phyloP scores from a whole-genome alignment of 2,888 invertebrate genomes.

The Kuschelorhynchus macadamiae region DNA sequence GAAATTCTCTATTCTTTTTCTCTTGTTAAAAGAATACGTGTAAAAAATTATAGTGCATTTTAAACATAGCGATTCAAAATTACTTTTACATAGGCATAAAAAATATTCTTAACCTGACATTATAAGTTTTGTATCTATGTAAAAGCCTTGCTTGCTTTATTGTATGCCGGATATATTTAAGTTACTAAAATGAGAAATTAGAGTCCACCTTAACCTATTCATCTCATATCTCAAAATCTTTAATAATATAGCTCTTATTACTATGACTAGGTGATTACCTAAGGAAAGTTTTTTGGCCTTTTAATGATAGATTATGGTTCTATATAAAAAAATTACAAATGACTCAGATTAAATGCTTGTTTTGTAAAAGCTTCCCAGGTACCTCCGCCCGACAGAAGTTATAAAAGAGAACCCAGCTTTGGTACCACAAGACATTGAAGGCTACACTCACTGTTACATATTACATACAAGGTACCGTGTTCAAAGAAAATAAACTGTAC shows the following conservation, averaged over 20 bases:
- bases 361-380: conserved; percentile 34
- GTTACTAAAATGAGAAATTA: no score
- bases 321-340: conserved; percentile 34
- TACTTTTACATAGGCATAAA: no score
- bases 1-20: no score
- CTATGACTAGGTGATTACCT: neutral
- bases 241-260: neutral
- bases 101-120: no score
- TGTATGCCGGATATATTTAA: no score
- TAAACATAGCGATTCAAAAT: no score
- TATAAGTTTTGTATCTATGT: no score
- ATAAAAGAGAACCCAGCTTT: conserved; percentile 53
- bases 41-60: no score
- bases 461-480: conserved; percentile 29
- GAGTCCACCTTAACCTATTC: conserved; percentile 19
- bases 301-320: conserved; percentile 32
- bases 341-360: conserved; percentile 36
- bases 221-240: conserved; percentile 9
- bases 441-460: conserved; percentile 54
- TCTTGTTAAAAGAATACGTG: no score
- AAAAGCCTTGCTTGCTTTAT: no score
- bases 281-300: conserved; percentile 33
- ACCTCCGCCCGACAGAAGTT: conserved; percentile 51
- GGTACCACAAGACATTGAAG: conserved; percentile 52
- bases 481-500: conserved; percentile 24